Evolutionary conservation across 2,888 invertebrate genomes (phyloP), one percentile per base, ranked within the genome.

Genomic region (Ichneumon xanthorius): DNA sequence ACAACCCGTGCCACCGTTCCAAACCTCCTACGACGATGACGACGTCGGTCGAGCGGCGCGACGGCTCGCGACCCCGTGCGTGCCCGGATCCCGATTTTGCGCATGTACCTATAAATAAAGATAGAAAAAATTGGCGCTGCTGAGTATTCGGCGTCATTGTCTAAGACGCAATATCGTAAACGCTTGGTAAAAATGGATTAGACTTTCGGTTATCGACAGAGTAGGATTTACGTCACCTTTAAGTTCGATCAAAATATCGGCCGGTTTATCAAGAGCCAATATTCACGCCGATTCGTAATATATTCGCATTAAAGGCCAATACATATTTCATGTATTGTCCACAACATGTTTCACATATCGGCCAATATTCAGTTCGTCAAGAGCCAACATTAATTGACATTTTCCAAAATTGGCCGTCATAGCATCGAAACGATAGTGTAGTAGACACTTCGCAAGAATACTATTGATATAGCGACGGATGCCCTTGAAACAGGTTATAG

Each of bases 21-120:
- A 40, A 58, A 48, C 11, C 55, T 71, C 71, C 48, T 30, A 50
- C 70, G 71, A 63, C 63, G 53, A 26, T 53, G 37, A 72, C 37
- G 65, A 50, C 72, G 72, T 65, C 72, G 67, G 45, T 73, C 58
- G 67, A 67, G 30, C 45, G 68, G 68, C 67, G 75, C 75, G 68
- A 68, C 73, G 80, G 73, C 80, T 68, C 80, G 73, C 80, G 73
- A 80, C 73, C 58, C 53, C 33, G 53, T 22, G 37, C 40, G 16
- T 63, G 37, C 16, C n/a, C 19, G 53, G 19, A 45, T 33, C 65
- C 65, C 76, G 37, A 65, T 65, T 65, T 53, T 11, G 9, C 40
- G 45, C 33, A 50, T 33, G 37, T 19, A 63, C 50, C 33, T 6
- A 5, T 33, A 6, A 4, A 11, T 37, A 33, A 9, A 55, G 22